A percentile compares a stretch with the other conserved stretches of the same genome.
phyloP scores from a whole-genome alignment of 2,888 invertebrate species.

The Neoscelio sp. region DNA sequence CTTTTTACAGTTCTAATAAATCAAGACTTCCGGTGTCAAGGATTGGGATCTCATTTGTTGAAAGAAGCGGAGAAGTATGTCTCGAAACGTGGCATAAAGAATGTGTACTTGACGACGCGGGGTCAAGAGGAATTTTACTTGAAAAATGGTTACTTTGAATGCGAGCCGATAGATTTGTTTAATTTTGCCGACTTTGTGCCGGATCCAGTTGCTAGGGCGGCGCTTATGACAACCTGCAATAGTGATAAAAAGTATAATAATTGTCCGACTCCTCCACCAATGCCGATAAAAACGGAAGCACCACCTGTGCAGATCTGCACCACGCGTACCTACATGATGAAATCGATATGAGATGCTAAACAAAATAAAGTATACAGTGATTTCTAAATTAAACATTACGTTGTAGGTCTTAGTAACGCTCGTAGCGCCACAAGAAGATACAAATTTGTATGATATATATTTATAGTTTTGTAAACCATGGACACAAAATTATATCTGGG shows the following conservation, averaged over 20 bases:
- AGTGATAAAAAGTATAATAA: conserved; percentile 64
- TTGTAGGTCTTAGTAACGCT: too few species aligned
- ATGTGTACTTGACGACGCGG: conserved; percentile 88
- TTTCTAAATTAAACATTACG: background rate
- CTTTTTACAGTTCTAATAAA: conserved; percentile 89
- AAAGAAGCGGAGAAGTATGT: conserved; percentile 89
- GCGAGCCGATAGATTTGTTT: conserved; percentile 89
- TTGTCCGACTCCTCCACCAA: conserved; percentile 81
- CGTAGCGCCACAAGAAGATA: too few species aligned
- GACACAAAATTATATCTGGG: too few species aligned
- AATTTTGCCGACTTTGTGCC: conserved; percentile 81
- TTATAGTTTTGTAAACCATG: too few species aligned
- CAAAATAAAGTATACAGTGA: background rate
- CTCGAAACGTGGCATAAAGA: conserved; percentile 85
- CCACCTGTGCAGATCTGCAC: conserved; percentile 9
- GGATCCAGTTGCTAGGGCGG: conserved; percentile 24
- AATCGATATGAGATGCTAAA: conserved; percentile 53
- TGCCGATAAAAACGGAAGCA: conserved; percentile 74
- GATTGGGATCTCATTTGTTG: conserved; percentile 91
- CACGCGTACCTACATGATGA: conserved; percentile 60
- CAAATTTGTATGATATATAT: too few species aligned
- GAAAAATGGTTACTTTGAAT: conserved; percentile 89
- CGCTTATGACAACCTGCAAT: conserved; percentile 3
- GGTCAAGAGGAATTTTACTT: conserved; percentile 91
- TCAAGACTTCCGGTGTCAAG: conserved; percentile 88